Evolutionary conservation across 2,113 vertebrate species (phyloP).

Genomic region (Heterocephalus glaber): DNA sequence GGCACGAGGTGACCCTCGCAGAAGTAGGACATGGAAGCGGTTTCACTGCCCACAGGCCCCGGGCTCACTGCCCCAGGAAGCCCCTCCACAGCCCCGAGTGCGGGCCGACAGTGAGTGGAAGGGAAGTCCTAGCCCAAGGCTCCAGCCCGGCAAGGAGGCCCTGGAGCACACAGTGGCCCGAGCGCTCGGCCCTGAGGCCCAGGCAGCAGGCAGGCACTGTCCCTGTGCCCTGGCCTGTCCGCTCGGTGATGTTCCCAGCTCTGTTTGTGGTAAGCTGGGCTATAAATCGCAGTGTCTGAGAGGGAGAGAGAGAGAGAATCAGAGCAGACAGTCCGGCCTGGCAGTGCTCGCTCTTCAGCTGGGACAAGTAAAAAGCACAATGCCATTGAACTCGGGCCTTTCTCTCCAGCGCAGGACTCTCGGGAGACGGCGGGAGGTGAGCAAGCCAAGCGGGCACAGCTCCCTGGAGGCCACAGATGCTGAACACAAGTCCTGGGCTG

Average conservation of each 20-base stretch:
- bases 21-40: not conserved
- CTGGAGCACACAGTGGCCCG: too few relatives aligned
- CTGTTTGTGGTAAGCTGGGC: not conserved
- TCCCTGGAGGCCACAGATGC: accelerated
- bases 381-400: too few relatives aligned
- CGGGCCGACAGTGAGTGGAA: too few relatives aligned
- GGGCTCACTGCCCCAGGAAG: not conserved
- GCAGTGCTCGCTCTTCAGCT: not conserved
- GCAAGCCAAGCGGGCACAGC: not conserved
- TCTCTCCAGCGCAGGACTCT: accelerated
- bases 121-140: too few relatives aligned
- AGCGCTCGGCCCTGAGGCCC: too few relatives aligned
- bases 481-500: not conserved
- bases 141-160: too few relatives aligned
- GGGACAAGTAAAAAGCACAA: accelerated
- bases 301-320: not conserved
- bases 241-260: not conserved
- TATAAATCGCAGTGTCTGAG: not conserved
- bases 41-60: too few relatives aligned
- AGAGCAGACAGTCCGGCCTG: too few relatives aligned
- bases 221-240: too few relatives aligned
- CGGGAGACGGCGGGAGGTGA: not conserved
- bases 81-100: too few relatives aligned
- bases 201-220: too few relatives aligned
- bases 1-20: not conserved